phyloP scores from a whole-genome alignment of 2,113 vertebrate species.

The Orycteropus afer region DNA sequence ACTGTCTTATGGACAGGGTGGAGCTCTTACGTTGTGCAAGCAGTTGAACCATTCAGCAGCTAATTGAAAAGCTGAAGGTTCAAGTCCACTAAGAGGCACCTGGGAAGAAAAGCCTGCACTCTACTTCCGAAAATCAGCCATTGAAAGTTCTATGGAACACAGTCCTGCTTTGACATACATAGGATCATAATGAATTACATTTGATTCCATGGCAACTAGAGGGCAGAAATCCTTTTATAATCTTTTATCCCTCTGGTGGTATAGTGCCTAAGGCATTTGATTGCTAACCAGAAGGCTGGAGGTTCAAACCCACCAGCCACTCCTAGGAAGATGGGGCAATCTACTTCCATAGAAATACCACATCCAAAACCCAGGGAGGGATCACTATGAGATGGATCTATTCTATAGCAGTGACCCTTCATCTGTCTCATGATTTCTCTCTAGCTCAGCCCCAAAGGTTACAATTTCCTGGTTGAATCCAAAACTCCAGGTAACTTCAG shows the following conservation, averaged over 20 bases:
- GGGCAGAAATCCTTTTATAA: neutral
- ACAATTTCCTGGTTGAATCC: neutral
- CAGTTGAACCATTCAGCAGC: neutral
- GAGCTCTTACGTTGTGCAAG: neutral
- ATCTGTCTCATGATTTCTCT: neutral
- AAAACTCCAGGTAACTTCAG: neutral
- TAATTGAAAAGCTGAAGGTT: neutral
- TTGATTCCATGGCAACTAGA: neutral
- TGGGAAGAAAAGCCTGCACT: neutral
- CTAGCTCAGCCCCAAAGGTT: neutral
- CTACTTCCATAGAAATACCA: too few relatives aligned
- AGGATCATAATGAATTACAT: neutral
- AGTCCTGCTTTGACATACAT: neutral
- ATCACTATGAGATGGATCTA: too few relatives aligned
- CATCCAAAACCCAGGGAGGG: too few relatives aligned
- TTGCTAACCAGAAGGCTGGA: too few relatives aligned
- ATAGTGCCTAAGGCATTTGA: too few relatives aligned
- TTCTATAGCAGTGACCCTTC: too few relatives aligned
- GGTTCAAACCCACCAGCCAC: too few relatives aligned
- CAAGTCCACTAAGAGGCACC: neutral
- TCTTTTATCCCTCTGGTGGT: neutral
- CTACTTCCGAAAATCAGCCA: neutral
- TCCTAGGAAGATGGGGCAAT: too few relatives aligned
- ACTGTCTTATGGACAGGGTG: neutral
- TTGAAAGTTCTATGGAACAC: too few relatives aligned